Evolutionary conservation across 2,888 invertebrate genomes (phyloP).

Genomic region (Tachina lurida): DNA sequence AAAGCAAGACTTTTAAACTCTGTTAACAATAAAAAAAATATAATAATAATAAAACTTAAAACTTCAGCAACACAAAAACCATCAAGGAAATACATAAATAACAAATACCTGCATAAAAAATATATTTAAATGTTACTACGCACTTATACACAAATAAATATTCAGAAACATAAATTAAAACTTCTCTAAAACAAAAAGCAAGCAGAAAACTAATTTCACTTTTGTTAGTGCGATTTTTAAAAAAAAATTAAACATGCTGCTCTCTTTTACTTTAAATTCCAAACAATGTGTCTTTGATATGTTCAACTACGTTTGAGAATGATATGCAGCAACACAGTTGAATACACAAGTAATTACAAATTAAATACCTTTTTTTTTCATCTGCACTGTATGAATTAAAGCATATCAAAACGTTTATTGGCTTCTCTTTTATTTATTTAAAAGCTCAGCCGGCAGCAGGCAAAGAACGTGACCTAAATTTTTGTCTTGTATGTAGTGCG

Average conservation of each 20-base stretch:
- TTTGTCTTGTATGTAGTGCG: constrained; percentile 63
- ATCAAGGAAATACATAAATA: not conserved
- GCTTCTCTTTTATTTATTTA: constrained; percentile 25
- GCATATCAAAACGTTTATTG: constrained; percentile 4
- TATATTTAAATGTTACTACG: no score
- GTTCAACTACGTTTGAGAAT: constrained; percentile 3
- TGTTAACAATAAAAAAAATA: constrained; percentile 24
- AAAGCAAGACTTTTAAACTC: constrained; percentile 52
- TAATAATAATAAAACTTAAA: not conserved
- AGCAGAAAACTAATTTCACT: constrained; percentile 63
- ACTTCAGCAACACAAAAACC: not conserved
- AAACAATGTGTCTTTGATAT: constrained; percentile 5
- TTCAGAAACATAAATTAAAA: constrained; percentile 25
- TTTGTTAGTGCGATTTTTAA: constrained; percentile 64
- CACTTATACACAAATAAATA: not conserved
- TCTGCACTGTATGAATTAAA: not conserved
- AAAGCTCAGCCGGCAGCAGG: constrained; percentile 45
- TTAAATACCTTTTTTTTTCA: constrained; percentile 36
- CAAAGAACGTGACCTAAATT: constrained; percentile 70
- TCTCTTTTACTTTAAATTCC: constrained; percentile 15
- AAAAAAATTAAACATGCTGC: constrained; percentile 37
- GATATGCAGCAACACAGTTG: not conserved
- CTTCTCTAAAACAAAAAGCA: constrained; percentile 51
- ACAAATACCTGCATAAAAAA: constrained; percentile 54
- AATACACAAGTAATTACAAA: constrained; percentile 41